Conservation (phyloP, 2,888 invertebrate genomes). For the Ellobium chinense region DNA sequence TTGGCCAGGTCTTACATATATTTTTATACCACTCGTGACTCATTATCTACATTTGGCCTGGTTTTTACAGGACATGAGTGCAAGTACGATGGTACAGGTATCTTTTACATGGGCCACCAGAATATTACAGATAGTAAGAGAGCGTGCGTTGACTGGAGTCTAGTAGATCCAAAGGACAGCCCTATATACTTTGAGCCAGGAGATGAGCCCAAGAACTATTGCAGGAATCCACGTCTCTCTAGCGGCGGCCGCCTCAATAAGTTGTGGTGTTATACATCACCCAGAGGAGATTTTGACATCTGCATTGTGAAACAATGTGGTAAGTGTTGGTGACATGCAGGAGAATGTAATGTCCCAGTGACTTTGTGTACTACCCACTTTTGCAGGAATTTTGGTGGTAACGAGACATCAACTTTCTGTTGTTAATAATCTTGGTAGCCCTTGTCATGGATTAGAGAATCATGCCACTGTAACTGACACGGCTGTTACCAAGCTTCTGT, state of each 20-base stretch:
- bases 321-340: conserved; percentile 37
- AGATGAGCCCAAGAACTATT: conserved; percentile 54
- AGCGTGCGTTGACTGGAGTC: conserved; percentile 45
- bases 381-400: no score
- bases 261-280: conserved; percentile 53
- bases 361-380: no score
- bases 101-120: conserved; percentile 51
- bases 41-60: neutral
- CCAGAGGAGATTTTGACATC: neutral
- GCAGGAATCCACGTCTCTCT: conserved; percentile 53
- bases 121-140: conserved; percentile 31
- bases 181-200: conserved; percentile 55
- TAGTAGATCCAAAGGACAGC: conserved; percentile 12
- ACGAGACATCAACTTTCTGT: no score
- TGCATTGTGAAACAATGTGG: conserved; percentile 45
- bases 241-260: conserved; percentile 39
- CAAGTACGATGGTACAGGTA: conserved; percentile 51
- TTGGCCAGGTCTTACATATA: no score
- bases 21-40: no score
- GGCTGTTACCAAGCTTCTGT: no score
- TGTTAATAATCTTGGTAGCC: no score
- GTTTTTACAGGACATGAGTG: conserved; percentile 49
- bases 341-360: no score
- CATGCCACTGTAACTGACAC: no score
- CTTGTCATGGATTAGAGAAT: no score